A percentile compares a stretch with the other conserved stretches of the same genome.
Conservation (phyloP, 2,113 vertebrate species). For the Notechis scutatus region DNA sequence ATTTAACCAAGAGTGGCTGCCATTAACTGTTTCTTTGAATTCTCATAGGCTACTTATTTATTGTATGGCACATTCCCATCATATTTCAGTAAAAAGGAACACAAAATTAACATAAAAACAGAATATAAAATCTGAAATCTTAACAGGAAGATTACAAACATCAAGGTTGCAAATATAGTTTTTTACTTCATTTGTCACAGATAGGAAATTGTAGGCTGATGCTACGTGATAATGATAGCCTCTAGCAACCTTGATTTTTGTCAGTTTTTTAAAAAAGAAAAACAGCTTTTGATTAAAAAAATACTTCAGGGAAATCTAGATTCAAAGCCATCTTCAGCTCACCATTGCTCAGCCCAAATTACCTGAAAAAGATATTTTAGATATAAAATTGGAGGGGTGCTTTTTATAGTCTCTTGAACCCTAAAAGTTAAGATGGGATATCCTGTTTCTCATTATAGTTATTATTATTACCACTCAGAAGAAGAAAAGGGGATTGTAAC, state of each 20-base stretch:
- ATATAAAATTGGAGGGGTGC: background rate
- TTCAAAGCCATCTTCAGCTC: background rate
- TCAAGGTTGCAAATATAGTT: background rate
- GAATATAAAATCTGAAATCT: background rate
- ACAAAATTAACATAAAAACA: background rate
- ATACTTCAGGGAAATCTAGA: background rate
- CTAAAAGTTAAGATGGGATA: background rate
- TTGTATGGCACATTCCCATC: background rate
- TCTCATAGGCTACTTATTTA: background rate
- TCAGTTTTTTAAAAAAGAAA: background rate
- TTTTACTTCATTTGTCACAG: background rate
- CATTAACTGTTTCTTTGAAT: background rate
- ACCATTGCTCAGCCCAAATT: background rate
- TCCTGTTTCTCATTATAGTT: background rate
- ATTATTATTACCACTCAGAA: background rate
- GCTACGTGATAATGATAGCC: background rate
- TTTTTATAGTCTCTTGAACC: background rate
- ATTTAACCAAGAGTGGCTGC: background rate
- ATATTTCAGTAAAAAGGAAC: background rate
- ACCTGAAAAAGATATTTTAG: background rate
- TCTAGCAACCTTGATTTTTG: background rate
- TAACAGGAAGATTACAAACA: background rate
- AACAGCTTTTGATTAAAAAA: background rate
- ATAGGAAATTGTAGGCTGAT: background rate
- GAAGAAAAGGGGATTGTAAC: background rate